Base-by-base conservation (phyloP, 2,113 vertebrate species). In the Xyliphius kryptos region DNA sequence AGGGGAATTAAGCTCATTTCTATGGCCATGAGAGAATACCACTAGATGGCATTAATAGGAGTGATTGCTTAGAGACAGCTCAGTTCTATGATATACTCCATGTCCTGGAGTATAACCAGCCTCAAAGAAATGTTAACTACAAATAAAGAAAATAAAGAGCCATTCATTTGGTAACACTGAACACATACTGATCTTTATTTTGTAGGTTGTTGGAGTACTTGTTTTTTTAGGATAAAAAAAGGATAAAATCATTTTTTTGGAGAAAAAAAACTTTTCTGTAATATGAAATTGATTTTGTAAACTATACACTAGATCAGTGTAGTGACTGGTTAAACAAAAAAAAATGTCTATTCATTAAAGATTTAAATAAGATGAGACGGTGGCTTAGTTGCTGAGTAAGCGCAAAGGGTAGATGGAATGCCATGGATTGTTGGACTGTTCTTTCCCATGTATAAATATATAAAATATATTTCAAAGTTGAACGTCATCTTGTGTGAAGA, bases 131-230 rank as follows among this genome's bases (percentile, higher is more conserved):
- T 49, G 59, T 36, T n/a, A n/a, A n/a, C n/a, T n/a, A n/a, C n/a
- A n/a, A n/a, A n/a, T n/a, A n/a, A 60, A 44, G 43, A 47, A 44
- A 56, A 43, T 37, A 2, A 59, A 55, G 9, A 21, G 54, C 52
- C 43, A 6, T 63, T 51, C 56, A 32, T 38, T 70, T 67, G 63
- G 63, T 77, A 73, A 80, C 21, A 53, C 66, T 68, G 63, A 71
- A 54, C 66, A 61, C 66, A 65, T 52, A 61, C 66, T 66, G 11
- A 41, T 72, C 73, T 74, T 44, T 81, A 83, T 86, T 79, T 86
- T 88, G 75, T 82, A 98, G 95, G 92, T 96, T 87, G 92, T 98
- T 78, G 94, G 93, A 77, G 93, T 98, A 86, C 87, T 97, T 98
- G 94, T n/a, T n/a, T n/a, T 97, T 98, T 92, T 97, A 94, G 95